Conservation (phyloP, 2,888 invertebrate genomes). For the Brachylomia viminalis region DNA sequence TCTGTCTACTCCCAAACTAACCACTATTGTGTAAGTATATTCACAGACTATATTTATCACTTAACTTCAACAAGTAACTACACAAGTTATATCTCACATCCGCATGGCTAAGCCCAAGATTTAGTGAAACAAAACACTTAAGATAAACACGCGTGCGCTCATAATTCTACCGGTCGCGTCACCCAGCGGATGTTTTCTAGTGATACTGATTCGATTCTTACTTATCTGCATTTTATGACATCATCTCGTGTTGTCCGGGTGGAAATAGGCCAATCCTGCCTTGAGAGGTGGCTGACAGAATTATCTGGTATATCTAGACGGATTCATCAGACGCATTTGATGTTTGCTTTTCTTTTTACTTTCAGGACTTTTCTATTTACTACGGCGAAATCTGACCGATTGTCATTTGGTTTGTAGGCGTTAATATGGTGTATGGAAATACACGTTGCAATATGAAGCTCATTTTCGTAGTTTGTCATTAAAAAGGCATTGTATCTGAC, state of each 20-base stretch:
- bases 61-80: slow-evolving; percentile 55
- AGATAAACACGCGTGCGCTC: slow-evolving; percentile 58
- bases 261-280: slow-evolving; percentile 41
- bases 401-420: neutral
- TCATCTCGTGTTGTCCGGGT: slow-evolving; percentile 51
- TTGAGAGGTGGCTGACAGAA: slow-evolving; percentile 33
- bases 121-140: slow-evolving; percentile 60
- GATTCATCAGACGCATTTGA: slow-evolving; percentile 2
- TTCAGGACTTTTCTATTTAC: slow-evolving; percentile 2
- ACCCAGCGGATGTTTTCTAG: slow-evolving; percentile 62
- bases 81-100: slow-evolving; percentile 57
- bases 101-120: slow-evolving; percentile 57
- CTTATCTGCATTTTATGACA: slow-evolving; percentile 64
- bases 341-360: neutral
- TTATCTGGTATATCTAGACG: slow-evolving; percentile 40
- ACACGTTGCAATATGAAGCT: too few species aligned
- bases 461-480: neutral
- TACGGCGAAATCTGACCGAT: neutral
- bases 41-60: slow-evolving; percentile 53
- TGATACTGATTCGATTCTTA: slow-evolving; percentile 59
- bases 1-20: slow-evolving; percentile 17
- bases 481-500: neutral
- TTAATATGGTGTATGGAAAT: neutral
- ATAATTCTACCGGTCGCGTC: slow-evolving; percentile 61
- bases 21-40: slow-evolving; percentile 18